Evolutionary conservation across 2,797 vertebrate species (phyloP), one percentile per base, ranked within the genome.

Genomic region (Cossypha niveicapilla): DNA sequence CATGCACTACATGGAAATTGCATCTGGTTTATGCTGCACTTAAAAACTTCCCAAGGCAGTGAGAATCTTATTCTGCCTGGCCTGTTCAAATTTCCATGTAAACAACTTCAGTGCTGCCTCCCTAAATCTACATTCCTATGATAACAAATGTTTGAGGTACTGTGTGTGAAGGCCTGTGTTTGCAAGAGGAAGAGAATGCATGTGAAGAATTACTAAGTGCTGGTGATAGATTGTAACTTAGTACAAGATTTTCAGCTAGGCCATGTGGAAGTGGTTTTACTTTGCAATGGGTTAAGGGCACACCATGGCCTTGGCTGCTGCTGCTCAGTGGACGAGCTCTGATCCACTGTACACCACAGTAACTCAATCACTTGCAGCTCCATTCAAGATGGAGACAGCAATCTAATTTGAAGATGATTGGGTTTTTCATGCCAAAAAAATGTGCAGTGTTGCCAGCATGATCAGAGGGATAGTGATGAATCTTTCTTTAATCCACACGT

Each of bases 31-130:
- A 63, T 58, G 73, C 66, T 68, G 82, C 62, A 72, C 42, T 65
- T 90, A 62, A 84, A 84, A 93, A 94, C 70, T 86, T 93, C 51
- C 50, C 72, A 93, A 74, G 76, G 62, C 56, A 53, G 72, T 13
- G 34, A 39, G 57, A 74, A n/a, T 73, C 63, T 86, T 73, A 61
- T 2, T 82, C 71, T 89, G 71, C 41, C 10, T 21, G 54, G 78
- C 62, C 81, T 90, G 45, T 32, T 86, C 50, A 66, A 73, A 88
- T 87, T 93, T 92, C 72, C 57, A 37, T 34, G 45, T 87, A 74
- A 92, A 93, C 86, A 90, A 32, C 37, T 73, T 79, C 67, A 63
- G 42, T 53, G 67, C 84, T 85, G 74, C 86, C 58, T 78, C 65
- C 48, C 60, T 91, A 93, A 92, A 87, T 89, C 86, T 87, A 53